phyloP scores from a whole-genome alignment of 1,140 invertebrate species.

The Choristoneura fumiferana region DNA sequence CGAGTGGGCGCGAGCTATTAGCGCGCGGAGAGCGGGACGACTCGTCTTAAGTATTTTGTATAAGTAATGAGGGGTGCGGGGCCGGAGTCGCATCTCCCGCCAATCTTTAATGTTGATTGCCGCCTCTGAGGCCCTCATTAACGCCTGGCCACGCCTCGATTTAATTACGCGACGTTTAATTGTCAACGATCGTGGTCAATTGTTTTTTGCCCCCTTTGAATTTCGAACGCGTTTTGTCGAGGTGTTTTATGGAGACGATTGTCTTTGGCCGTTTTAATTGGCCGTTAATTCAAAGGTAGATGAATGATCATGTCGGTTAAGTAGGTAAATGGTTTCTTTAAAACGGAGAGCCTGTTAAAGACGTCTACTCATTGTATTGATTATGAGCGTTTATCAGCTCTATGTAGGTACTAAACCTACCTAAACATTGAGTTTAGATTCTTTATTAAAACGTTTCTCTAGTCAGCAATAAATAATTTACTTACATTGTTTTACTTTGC shows the following conservation, averaged over 20 bases:
- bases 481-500: too few species aligned
- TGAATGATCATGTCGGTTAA: too few species aligned
- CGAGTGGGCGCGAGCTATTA: slow-evolving; percentile 74
- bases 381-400: too few species aligned
- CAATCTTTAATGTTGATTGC: slow-evolving; percentile 78
- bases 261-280: slow-evolving; percentile 31
- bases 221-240: slow-evolving; percentile 30
- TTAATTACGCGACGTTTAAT: slow-evolving; percentile 70
- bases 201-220: slow-evolving; percentile 54
- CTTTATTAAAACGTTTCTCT: too few species aligned
- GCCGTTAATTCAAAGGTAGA: slow-evolving; percentile 8
- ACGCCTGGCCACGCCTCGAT: slow-evolving; percentile 68
- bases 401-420: too few species aligned
- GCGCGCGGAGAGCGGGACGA: slow-evolving; percentile 73
- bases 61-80: slow-evolving; percentile 74
- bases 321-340: too few species aligned
- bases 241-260: slow-evolving; percentile 21
- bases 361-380: too few species aligned
- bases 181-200: slow-evolving; percentile 35
- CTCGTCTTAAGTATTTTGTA: slow-evolving; percentile 77
- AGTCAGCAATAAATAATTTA: too few species aligned
- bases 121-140: slow-evolving; percentile 73
- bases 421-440: too few species aligned
- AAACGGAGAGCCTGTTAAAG: too few species aligned
- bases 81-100: slow-evolving; percentile 68